These are phyloP conservation scores for Lapara coniferarum DNA, from an alignment of 2,888 invertebrate genomes.

Conservation along the genomic window DNA sequence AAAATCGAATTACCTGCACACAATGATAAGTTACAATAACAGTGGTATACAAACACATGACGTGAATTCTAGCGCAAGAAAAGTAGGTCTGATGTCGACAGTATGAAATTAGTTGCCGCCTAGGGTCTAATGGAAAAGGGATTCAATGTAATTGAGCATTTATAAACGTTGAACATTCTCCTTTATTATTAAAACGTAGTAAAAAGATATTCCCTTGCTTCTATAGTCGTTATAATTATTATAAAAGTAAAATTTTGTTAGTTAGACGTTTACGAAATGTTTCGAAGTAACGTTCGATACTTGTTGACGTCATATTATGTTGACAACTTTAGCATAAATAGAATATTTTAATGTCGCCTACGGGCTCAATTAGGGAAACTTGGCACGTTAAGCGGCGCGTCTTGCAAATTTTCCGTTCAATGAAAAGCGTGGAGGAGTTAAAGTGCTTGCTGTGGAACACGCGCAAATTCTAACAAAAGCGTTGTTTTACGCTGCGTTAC, in stretches of 20 bases:
- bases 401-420: too few species aligned
- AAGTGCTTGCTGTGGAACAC: too few species aligned
- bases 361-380: not conserved
- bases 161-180: slow-evolving; percentile 33
- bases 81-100: slow-evolving; percentile 26
- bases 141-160: slow-evolving; percentile 37
- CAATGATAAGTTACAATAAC: not conserved
- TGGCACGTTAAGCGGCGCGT: too few species aligned
- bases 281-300: slow-evolving; percentile 15
- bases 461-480: too few species aligned
- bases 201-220: not conserved
- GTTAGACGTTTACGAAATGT: not conserved
- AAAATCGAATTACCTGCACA: not conserved
- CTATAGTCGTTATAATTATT: not conserved
- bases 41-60: not conserved
- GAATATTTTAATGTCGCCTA: not conserved
- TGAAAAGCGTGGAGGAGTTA: too few species aligned
- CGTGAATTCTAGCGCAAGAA: slow-evolving; percentile 10
- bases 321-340: slow-evolving; percentile 1
- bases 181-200: not conserved
- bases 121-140: slow-evolving; percentile 42
- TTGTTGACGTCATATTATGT: slow-evolving; percentile 8
- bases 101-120: slow-evolving; percentile 32
- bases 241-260: not conserved
- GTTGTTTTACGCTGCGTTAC: too few species aligned